Evolutionary conservation across 2,888 invertebrate genomes (phyloP).

Genomic region (Cremastinae sp.): DNA sequence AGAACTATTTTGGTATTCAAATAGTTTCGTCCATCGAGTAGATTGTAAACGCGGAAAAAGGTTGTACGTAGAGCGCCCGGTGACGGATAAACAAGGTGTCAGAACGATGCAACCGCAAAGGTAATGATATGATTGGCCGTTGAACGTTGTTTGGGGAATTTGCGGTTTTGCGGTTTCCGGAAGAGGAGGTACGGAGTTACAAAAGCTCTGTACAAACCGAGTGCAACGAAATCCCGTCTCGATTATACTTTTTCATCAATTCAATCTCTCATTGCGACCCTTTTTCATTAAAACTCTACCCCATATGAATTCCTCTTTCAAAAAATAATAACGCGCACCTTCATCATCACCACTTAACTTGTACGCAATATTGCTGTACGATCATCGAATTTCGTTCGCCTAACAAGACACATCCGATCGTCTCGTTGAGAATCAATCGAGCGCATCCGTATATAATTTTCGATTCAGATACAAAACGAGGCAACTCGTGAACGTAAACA

Average conservation of each 20-base stretch:
- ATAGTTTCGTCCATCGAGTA: slow-evolving; percentile 27
- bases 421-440: slow-evolving; percentile 53
- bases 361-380: slow-evolving; percentile 5
- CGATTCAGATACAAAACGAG: background rate
- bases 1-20: background rate
- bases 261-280: too few species aligned
- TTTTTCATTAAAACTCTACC: too few species aligned
- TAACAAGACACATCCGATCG: slow-evolving; percentile 32
- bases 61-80: slow-evolving; percentile 16
- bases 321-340: slow-evolving; percentile 7
- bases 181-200: slow-evolving; percentile 26
- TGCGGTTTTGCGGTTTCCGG: slow-evolving; percentile 80
- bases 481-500: too few species aligned
- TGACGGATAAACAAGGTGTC: slow-evolving; percentile 79
- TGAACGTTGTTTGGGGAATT: slow-evolving; percentile 76
- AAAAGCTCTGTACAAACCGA: slow-evolving; percentile 18
- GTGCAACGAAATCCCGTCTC: slow-evolving; percentile 35
- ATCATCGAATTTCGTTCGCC: slow-evolving; percentile 34
- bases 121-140: slow-evolving; percentile 80
- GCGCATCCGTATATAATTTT: slow-evolving; percentile 44
- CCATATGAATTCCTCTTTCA: too few species aligned
- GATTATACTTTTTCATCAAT: slow-evolving; percentile 40
- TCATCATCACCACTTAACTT: slow-evolving; percentile 19
- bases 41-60: slow-evolving; percentile 5
- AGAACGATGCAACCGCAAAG: slow-evolving; percentile 77